Evolutionary conservation across 2,797 vertebrate species (phyloP).

Genomic region (Alfaro cultratus): DNA sequence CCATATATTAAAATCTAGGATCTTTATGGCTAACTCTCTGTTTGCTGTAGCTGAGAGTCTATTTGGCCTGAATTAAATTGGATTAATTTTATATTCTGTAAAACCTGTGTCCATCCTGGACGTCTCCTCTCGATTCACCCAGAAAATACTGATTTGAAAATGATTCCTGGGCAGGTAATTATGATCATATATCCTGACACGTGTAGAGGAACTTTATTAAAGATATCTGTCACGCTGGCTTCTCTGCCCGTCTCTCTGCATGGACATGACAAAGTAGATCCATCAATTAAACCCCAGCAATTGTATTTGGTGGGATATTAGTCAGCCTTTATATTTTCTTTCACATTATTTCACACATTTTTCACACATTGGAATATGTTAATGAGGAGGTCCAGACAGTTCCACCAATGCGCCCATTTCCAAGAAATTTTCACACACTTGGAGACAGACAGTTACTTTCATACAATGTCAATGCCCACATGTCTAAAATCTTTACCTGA

Average conservation of each 20-base stretch:
- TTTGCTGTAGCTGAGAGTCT: slow-evolving; percentile 35
- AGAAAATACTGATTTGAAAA: slow-evolving; percentile 64
- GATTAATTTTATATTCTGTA: slow-evolving; percentile 17
- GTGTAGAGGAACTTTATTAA: slow-evolving; percentile 77
- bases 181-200: slow-evolving; percentile 67
- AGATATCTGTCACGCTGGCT: slow-evolving; percentile 76
- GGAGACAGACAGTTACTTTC: slow-evolving; percentile 7
- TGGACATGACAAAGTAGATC: slow-evolving; percentile 73
- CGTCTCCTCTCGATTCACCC: slow-evolving; percentile 44
- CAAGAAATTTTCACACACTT: slow-evolving; percentile 13
- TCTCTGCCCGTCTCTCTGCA: slow-evolving; percentile 56
- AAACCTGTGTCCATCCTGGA: neutral
- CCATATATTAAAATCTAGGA: slow-evolving; percentile 21
- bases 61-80: neutral
- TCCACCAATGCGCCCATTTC: slow-evolving; percentile 10
- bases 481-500: neutral
- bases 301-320: slow-evolving; percentile 63
- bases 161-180: slow-evolving; percentile 66
- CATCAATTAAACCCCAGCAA: slow-evolving; percentile 65
- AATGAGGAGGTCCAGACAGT: slow-evolving; percentile 40
- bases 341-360: slow-evolving; percentile 70
- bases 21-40: slow-evolving; percentile 41
- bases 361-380: slow-evolving; percentile 60
- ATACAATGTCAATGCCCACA: neutral
- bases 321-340: slow-evolving; percentile 63